These are phyloP conservation scores for Cygnus buccinator DNA, from an alignment of 2,113 vertebrate genomes.

Conservation along the genomic window DNA sequence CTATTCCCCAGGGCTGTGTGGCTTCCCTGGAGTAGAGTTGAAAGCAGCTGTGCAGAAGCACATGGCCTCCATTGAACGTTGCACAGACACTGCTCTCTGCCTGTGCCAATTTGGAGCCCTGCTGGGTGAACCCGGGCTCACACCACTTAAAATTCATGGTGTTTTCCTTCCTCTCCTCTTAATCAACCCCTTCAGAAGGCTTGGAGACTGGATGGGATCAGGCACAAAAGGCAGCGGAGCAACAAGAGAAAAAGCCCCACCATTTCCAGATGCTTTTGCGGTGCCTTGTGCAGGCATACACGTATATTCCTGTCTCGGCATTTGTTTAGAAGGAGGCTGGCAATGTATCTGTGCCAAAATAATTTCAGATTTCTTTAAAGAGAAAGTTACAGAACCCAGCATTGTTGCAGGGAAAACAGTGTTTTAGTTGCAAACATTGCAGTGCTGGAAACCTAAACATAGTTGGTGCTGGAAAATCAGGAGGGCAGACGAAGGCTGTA, in stretches of 20 bases:
- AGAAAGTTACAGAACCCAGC: conserved; percentile 61
- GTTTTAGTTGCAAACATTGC: conserved; percentile 42
- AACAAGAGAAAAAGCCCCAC: background rate
- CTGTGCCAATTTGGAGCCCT: background rate
- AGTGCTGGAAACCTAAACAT: conserved; percentile 63
- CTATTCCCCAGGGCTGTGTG: background rate
- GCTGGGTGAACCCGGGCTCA: conserved; percentile 26
- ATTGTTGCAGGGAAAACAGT: conserved; percentile 62
- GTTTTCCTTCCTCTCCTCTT: conserved; percentile 33
- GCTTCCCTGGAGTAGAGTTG: background rate
- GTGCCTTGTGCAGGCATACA: background rate
- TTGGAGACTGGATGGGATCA: background rate
- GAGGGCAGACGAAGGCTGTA: background rate
- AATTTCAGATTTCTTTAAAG: conserved; percentile 59
- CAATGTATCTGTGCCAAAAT: conserved; percentile 24
- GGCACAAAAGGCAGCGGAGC: background rate
- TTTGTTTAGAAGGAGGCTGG: conserved; percentile 34
- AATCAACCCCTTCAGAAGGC: fast-evolving
- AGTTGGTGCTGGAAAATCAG: conserved; percentile 35
- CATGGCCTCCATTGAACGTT: background rate
- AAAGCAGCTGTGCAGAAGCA: background rate
- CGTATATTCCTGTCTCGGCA: background rate
- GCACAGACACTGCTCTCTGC: background rate
- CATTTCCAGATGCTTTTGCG: background rate
- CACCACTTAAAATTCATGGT: background rate